Percentiles rank a stretch among this genome's conserved stretches.
Conservation (phyloP, 1,140 invertebrate species). For the Bursaphelenchus mucronatus region DNA sequence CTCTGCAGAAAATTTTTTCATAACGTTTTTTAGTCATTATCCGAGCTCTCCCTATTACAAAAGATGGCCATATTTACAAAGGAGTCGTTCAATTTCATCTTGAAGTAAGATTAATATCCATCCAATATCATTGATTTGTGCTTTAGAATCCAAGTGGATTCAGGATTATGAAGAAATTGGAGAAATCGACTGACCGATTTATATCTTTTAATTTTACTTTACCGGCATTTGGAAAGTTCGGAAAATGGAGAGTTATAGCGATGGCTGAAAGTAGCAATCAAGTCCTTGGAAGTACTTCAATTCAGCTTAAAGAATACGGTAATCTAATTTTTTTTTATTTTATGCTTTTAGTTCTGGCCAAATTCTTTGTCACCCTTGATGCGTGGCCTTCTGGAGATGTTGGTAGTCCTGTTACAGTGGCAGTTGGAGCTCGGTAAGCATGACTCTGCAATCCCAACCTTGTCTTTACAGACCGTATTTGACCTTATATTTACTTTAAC, state of each 20-base stretch:
- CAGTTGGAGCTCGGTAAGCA: slow-evolving; percentile 2
- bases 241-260: slow-evolving; percentile 21
- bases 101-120: slow-evolving; percentile 16
- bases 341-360: slow-evolving; percentile 12
- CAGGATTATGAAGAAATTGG: not conserved
- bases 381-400: not conserved
- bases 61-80: slow-evolving; percentile 7
- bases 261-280: not conserved
- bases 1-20: slow-evolving; percentile 7
- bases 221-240: slow-evolving; percentile 13
- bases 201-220: slow-evolving; percentile 4
- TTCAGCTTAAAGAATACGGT: slow-evolving; percentile 19
- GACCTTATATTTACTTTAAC: not conserved
- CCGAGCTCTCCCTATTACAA: slow-evolving; percentile 15
- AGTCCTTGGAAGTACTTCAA: not conserved
- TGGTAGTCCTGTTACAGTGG: not conserved
- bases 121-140: slow-evolving; percentile 22
- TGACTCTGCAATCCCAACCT: too few species aligned
- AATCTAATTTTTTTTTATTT: not conserved
- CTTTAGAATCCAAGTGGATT: slow-evolving; percentile 29
- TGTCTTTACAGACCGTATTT: not conserved
- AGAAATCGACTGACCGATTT: slow-evolving; percentile 10
- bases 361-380: slow-evolving; percentile 14
- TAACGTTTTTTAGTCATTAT: slow-evolving; percentile 22
- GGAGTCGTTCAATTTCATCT: slow-evolving; percentile 18